These are phyloP conservation scores for Ptychoptera contaminata DNA, from an alignment of 2,888 invertebrate genomes.

Conservation along the genomic window DNA sequence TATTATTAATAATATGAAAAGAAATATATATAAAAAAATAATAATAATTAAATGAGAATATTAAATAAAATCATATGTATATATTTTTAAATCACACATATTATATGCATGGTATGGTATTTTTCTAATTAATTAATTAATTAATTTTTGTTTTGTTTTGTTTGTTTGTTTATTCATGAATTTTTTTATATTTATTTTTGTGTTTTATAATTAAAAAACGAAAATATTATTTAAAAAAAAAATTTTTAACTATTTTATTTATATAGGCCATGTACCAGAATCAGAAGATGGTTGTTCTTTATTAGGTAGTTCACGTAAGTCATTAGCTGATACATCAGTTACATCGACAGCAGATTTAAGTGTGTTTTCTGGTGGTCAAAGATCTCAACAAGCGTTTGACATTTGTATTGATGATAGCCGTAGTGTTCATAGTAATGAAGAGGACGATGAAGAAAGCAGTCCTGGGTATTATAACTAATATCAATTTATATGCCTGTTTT, in stretches of 20 bases:
- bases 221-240: no score
- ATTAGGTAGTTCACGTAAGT: conserved; percentile 55
- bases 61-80: no score
- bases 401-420: conserved; percentile 12
- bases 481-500: neutral
- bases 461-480: conserved; percentile 10
- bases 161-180: neutral
- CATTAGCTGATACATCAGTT: conserved; percentile 67
- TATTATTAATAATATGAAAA: no score
- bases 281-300: conserved; percentile 50
- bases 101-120: no score
- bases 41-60: no score
- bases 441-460: conserved; percentile 12
- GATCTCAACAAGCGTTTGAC: conserved; percentile 13
- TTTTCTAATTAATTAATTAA: neutral
- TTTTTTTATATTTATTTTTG: no score
- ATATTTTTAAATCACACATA: no score
- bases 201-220: no score
- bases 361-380: conserved; percentile 51
- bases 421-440: conserved; percentile 12
- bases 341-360: conserved; percentile 71
- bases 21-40: no score
- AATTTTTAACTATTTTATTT: neutral
- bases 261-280: conserved; percentile 13
- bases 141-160: neutral